These are phyloP conservation scores for Drosophila cardini DNA, from an alignment of 1,140 invertebrate species.

Conservation along the genomic window DNA sequence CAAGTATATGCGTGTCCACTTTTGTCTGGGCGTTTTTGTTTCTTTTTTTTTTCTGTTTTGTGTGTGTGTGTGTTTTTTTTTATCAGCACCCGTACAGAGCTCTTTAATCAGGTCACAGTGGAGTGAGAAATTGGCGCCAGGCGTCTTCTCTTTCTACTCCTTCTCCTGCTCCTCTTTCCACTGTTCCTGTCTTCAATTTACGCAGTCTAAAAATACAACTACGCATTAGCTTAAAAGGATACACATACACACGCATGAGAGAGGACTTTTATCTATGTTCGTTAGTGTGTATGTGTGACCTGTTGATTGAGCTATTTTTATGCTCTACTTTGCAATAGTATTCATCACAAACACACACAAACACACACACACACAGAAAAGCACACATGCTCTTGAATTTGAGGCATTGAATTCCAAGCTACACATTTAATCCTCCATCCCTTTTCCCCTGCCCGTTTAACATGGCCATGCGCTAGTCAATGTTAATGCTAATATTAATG, in stretches of 20 bases:
- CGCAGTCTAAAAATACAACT: slow-evolving; percentile 37
- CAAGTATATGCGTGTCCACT: slow-evolving; percentile 21
- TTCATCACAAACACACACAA: neutral
- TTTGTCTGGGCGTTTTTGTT: slow-evolving; percentile 28
- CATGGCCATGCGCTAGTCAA: neutral
- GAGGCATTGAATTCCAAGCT: slow-evolving; percentile 13
- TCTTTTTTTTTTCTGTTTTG: slow-evolving; percentile 13
- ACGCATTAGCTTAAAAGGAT: slow-evolving; percentile 31
- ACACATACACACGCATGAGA: neutral
- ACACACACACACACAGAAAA: neutral
- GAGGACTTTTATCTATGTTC: neutral
- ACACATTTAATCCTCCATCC: neutral
- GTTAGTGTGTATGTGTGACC: slow-evolving; percentile 48
- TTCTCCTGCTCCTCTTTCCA: slow-evolving; percentile 6
- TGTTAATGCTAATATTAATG: slow-evolving; percentile 25
- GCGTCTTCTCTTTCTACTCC: slow-evolving; percentile 2
- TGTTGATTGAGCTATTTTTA: slow-evolving; percentile 62
- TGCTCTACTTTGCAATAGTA: neutral
- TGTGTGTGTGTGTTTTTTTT: slow-evolving; percentile 7
- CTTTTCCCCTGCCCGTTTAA: neutral
- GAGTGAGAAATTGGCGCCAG: slow-evolving; percentile 9
- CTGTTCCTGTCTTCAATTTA: neutral
- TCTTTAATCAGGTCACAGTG: slow-evolving; percentile 4
- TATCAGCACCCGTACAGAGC: slow-evolving; percentile 11
- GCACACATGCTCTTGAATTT: slow-evolving; percentile 6